Evolutionary conservation across 2,888 invertebrate species (phyloP), one percentile per base, ranked within the genome.

Genomic region (Dyspetes luteomarginatus): DNA sequence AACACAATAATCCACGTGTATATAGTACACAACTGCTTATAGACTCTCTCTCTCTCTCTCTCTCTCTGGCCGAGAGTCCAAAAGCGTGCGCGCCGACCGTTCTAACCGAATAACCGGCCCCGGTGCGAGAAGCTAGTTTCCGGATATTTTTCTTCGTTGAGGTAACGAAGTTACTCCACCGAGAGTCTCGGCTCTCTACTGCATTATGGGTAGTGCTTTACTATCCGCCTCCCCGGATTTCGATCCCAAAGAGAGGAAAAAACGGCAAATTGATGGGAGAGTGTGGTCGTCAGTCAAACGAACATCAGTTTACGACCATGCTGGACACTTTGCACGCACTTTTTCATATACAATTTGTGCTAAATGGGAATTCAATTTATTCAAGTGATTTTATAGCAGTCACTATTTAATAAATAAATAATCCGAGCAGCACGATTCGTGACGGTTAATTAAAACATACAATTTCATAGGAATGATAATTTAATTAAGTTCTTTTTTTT

Each of bases 141-240:
- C 77, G 68, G 68, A 64, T 81, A 81, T 81, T 81, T 77, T 81
- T 81, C 81, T 81, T 77, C 73, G 68, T 69, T 68, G 56, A 56
- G 68, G 77, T 77, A 77, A 81, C 73, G 22, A 77, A 77, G 77
- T 81, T 77, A 77, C 64, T 50, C 77, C 30, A 30, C 64, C 36
- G 48, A 48, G 48, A 69, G 73, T 69, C 68, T 65, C 48, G 43
- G 64, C 55, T 22, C 64, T 28, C 5, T n/a, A 15, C 9, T 7
- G 36, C 36, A 36, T n/a, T n/a, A n/a, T n/a, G n/a, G 43, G 56
- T 50, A 50, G 24, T 15, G 52, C 22, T 52, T 36, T 15, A 17
- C 36, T 22, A 24, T 30, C 36, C 52, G 30, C 52, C 36, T 56
- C 28, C 17, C 15, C 52, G 56, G 30, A 19, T 45, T 62, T 58